Evolutionary conservation across 2,797 vertebrate species (phyloP).

Genomic region (Naso thynnoides): DNA sequence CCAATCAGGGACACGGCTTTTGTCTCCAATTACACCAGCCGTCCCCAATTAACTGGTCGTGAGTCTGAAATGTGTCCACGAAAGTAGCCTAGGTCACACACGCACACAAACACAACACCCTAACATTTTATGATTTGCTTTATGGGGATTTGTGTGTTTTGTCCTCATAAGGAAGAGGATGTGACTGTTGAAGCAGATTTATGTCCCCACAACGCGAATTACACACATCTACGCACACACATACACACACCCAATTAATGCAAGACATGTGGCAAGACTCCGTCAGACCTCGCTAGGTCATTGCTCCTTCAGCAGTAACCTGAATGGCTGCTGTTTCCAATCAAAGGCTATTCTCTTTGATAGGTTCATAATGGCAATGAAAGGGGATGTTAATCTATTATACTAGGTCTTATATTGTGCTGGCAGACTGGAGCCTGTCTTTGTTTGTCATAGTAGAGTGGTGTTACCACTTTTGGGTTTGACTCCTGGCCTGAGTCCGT

Average conservation of each 20-base stretch:
- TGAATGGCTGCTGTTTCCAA: conserved; percentile 56
- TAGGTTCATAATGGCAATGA: conserved; percentile 22
- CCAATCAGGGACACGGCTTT: too few relatives aligned
- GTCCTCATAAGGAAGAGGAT: too few relatives aligned
- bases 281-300: conserved; percentile 30
- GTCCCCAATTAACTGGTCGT: too few relatives aligned
- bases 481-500: conserved; percentile 32
- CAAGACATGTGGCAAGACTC: conserved; percentile 52
- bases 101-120: too few relatives aligned
- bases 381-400: conserved; percentile 38
- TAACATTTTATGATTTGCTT: too few relatives aligned
- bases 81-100: too few relatives aligned
- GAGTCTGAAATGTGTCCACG: too few relatives aligned
- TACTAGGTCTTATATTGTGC: conserved; percentile 18
- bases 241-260: conserved; percentile 52
- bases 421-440: conserved; percentile 24
- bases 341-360: conserved; percentile 38
- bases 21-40: too few relatives aligned
- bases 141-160: too few relatives aligned
- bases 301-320: conserved; percentile 48
- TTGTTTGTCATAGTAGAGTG: conserved; percentile 35
- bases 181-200: too few relatives aligned
- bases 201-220: neutral
- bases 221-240: neutral
- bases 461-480: conserved; percentile 40